Base-by-base conservation (phyloP, 2,888 invertebrate species). In the Idaea biselata region DNA sequence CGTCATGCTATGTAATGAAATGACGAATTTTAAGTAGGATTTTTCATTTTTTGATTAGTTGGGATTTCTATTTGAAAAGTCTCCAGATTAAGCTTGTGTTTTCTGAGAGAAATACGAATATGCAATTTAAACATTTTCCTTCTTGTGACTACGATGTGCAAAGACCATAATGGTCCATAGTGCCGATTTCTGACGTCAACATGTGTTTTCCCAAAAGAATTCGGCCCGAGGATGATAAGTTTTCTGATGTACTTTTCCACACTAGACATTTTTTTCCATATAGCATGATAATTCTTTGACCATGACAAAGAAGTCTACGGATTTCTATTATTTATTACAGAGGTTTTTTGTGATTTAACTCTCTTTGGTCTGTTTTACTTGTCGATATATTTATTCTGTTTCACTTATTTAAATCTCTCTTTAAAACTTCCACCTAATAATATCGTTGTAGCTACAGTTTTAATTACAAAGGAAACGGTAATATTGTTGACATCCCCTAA, bases 401-500 rank as follows among this genome's bases (percentile, higher is more conserved):
- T 44, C 8, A 44, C 14, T 44, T 44, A 44, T 44, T 5, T 44
- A 11, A 44, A 11, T 11, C 5, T 44, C 44, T 11, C 44, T 44
- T 14, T 14, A 44, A 44, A 44, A 7, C 44, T 44, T 44, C 44
- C 44, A 44, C 11, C 11, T 44, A 8, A 44, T 32, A 44, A 44
- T 44, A 14, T 44, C 3, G 6, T 44, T 11, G 56, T 32, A 58
- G 17, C 58, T 62, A 67, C 59, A 58, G 68, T 44, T 44, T 44
- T 72, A 74, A 75, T 70, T 67, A 68, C 77, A 55, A 55, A 16
- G 76, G 80, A 80, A 78, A 74, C 76, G 73, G 68, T 74, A 69
- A 70, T 65, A 74, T 71, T 64, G 61, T 68, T 75, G 73, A 78
- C 77, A 75, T 81, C 78, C 81, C 78, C 75, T 81, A 76, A 86